A percentile compares a stretch with the other conserved stretches of the same genome.
phyloP scores from a whole-genome alignment of 2,113 vertebrate genomes.

The Peromyscus polionotus region DNA sequence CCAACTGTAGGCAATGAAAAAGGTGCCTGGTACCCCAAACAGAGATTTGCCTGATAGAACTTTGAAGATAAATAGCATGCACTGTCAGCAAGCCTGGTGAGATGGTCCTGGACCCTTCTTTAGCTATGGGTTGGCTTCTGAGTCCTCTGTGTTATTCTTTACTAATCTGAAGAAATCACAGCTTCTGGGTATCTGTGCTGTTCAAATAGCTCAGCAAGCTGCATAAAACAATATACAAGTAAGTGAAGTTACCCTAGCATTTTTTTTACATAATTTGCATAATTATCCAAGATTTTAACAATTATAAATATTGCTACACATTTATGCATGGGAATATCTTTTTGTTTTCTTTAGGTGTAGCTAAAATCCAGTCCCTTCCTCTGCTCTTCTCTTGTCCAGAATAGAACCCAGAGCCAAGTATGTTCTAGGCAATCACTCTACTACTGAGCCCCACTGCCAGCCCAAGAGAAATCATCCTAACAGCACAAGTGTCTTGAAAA shows the following conservation, averaged over 20 bases:
- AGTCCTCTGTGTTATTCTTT: slow-evolving; percentile 86
- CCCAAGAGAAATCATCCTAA: background rate
- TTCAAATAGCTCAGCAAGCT: slow-evolving; percentile 82
- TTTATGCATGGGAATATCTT: slow-evolving; percentile 25
- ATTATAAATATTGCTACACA: slow-evolving; percentile 1
- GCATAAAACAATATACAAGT: slow-evolving; percentile 67
- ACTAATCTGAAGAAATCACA: slow-evolving; percentile 87
- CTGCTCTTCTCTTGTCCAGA: background rate
- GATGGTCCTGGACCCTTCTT: slow-evolving; percentile 79
- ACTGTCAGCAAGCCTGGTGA: slow-evolving; percentile 83
- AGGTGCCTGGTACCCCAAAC: slow-evolving; percentile 81
- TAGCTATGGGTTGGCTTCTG: slow-evolving; percentile 81
- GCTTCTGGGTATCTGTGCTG: slow-evolving; percentile 82
- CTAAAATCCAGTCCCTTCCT: background rate
- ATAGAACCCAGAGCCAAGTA: too few relatives aligned
- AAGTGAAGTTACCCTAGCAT: slow-evolving; percentile 40
- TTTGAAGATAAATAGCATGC: slow-evolving; percentile 86
- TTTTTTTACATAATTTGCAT: slow-evolving; percentile 66
- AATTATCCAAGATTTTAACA: slow-evolving; percentile 43
- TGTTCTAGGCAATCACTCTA: background rate
- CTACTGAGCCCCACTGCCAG: background rate
- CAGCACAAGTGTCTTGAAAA: background rate
- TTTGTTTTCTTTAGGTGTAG: slow-evolving; percentile 4
- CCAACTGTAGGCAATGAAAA: slow-evolving; percentile 59
- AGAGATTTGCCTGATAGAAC: slow-evolving; percentile 80